Conservation (phyloP, 2,113 vertebrate genomes). For the Xiphorhynchus elegans region DNA sequence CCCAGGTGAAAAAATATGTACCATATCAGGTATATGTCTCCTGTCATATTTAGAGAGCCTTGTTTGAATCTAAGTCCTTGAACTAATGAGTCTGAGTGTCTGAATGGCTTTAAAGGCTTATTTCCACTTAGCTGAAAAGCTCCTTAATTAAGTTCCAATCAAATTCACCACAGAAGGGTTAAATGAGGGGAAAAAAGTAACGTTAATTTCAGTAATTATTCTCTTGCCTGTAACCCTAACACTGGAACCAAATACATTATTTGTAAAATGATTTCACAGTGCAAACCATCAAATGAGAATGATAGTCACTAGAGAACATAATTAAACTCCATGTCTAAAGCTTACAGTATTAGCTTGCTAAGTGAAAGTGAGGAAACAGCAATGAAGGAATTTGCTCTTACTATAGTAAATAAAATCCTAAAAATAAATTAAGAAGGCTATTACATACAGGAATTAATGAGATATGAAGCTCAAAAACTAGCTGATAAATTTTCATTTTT, state of each 20-base stretch:
- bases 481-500: not conserved
- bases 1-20: not conserved
- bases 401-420: not conserved
- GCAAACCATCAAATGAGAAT: constrained; percentile 3
- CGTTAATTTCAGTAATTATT: not conserved
- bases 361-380: not conserved
- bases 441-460: not conserved
- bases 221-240: not conserved
- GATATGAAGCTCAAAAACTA: not conserved
- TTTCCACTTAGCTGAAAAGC: not conserved
- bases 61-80: not conserved
- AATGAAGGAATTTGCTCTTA: not conserved
- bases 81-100: not conserved
- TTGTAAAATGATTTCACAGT: constrained; percentile 24
- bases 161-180: not conserved
- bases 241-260: not conserved
- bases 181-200: not conserved
- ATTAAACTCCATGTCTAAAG: not conserved
- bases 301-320: constrained; percentile 1
- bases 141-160: not conserved
- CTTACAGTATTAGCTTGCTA: not conserved
- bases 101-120: not conserved
- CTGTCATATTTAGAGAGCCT: not conserved
- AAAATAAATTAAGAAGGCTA: constrained; percentile 26
- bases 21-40: not conserved